Base-by-base conservation (phyloP, 2,113 vertebrate genomes). In the Ceyx melanurus region DNA sequence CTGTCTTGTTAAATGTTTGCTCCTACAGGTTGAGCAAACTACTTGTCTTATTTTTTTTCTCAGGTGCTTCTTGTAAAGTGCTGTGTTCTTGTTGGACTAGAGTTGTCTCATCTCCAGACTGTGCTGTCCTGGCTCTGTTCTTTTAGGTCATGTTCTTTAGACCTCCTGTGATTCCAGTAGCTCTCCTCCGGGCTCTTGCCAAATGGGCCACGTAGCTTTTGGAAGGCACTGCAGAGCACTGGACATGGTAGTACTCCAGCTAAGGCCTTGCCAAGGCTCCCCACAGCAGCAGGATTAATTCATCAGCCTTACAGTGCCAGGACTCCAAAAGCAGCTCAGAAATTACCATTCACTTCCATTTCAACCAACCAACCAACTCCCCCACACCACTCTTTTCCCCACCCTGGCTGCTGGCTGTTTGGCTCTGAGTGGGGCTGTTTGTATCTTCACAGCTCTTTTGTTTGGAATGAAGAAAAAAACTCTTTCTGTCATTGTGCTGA, bases 281-380 rank as follows among this genome's bases (percentile, higher is more conserved):
- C 94, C 45, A 25, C 93, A 89, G 93, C 91, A 87, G 81, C 77
- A 89, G 75, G 45, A 93, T 94, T 91, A 93, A 94, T 91, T 94
- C 74, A 53, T 92, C 77, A 72, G 48, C 37, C 48, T 57, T 26
- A 51, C 0, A 0, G 65, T 87, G 83, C 77, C 89, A 90, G 70
- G 42, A 74, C 81, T 75, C 35, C 54, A 86, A 88, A 73, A 11
- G 45, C 65, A 79, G 81, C 89, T 90, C 66, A 84, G 84, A 81
- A 78, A 78, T 60, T 84, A 84, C 35, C 62, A 54, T 76, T 91
- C 87, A 68, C 45, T 79, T 89, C 46, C 77, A 91, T 48, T 56
- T 86, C 81, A 89, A 94, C 92, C 81, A 96, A 58, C 50, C 51
- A 77, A 89, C 88, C 58, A 62, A 31, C 65, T 81, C 37, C 60